A percentile compares a stretch with the other conserved stretches of the same genome.
These are phyloP conservation scores for Hemibates koningsi DNA, from an alignment of 2,113 vertebrate species.

Conservation along the genomic window DNA sequence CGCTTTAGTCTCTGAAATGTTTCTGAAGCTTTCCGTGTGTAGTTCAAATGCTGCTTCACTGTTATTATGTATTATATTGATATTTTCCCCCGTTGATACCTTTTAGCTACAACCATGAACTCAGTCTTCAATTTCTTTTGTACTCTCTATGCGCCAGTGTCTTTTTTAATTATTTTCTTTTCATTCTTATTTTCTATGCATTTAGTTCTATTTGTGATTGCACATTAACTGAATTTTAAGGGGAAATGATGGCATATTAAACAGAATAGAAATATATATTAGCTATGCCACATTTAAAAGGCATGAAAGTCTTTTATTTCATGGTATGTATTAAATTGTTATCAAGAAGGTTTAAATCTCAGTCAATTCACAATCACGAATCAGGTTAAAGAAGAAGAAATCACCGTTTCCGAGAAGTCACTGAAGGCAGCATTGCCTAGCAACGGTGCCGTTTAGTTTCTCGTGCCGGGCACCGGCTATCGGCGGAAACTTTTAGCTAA, in stretches of 20 bases:
- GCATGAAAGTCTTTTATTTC: background rate
- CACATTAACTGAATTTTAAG: background rate
- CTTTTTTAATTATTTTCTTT: background rate
- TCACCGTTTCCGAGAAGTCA: background rate
- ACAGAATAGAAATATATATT: background rate
- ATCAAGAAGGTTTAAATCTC: background rate
- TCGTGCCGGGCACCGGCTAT: rapidly evolving
- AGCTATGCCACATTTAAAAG: background rate
- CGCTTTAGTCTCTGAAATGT: background rate
- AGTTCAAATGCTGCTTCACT: background rate
- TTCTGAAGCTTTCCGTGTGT: background rate
- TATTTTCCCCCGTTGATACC: background rate
- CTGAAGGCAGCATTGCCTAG: slow-evolving; percentile 48
- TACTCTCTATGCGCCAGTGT: rapidly evolving
- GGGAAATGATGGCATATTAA: rapidly evolving
- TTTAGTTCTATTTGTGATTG: background rate
- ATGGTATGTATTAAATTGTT: rapidly evolving
- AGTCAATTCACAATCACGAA: background rate
- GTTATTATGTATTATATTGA: background rate
- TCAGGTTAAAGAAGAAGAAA: background rate
- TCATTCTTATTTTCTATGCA: background rate
- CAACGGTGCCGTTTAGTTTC: background rate
- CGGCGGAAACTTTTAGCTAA: background rate
- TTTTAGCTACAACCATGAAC: background rate
- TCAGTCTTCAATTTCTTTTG: background rate